phyloP scores from a whole-genome alignment of 2,888 invertebrate species.

The Fragum whitleyi region DNA sequence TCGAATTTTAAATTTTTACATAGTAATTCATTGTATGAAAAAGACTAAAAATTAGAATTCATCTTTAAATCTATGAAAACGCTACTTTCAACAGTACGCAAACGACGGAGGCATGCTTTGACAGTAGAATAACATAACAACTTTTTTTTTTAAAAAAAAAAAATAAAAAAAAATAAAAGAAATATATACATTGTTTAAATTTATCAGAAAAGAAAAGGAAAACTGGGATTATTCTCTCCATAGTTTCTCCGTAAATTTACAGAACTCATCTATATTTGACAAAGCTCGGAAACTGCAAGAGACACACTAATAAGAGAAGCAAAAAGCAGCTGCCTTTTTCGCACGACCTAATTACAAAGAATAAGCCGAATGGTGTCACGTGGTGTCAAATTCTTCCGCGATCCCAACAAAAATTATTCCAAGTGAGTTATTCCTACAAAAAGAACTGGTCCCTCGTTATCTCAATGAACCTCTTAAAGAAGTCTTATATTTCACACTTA shows the following conservation, averaged over 20 bases:
- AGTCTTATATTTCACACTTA: conserved; percentile 55
- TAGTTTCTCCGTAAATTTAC: background rate
- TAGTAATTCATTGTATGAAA: too few species aligned
- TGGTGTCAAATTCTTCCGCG: conserved; percentile 55
- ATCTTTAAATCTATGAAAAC: too few species aligned
- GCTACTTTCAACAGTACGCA: too few species aligned
- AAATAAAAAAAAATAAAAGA: too few species aligned
- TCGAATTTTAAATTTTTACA: too few species aligned
- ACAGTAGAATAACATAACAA: too few species aligned
- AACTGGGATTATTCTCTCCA: too few species aligned
- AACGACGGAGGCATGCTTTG: too few species aligned
- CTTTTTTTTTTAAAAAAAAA: too few species aligned
- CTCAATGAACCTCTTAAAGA: conserved; percentile 37
- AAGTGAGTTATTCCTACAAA: conserved; percentile 22
- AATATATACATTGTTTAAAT: too few species aligned
- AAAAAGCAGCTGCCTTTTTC: conserved; percentile 40
- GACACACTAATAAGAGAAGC: conserved; percentile 15
- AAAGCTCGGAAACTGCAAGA: background rate
- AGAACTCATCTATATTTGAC: background rate
- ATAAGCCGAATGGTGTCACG: conserved; percentile 41
- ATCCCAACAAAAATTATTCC: conserved; percentile 57
- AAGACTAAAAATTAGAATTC: too few species aligned
- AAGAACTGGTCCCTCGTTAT: conserved; percentile 47
- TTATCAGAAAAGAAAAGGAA: too few species aligned
- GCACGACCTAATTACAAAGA: conserved; percentile 55